Evolutionary conservation across 2,113 vertebrate genomes (phyloP).

Genomic region (Nothobranchius kuhntae): DNA sequence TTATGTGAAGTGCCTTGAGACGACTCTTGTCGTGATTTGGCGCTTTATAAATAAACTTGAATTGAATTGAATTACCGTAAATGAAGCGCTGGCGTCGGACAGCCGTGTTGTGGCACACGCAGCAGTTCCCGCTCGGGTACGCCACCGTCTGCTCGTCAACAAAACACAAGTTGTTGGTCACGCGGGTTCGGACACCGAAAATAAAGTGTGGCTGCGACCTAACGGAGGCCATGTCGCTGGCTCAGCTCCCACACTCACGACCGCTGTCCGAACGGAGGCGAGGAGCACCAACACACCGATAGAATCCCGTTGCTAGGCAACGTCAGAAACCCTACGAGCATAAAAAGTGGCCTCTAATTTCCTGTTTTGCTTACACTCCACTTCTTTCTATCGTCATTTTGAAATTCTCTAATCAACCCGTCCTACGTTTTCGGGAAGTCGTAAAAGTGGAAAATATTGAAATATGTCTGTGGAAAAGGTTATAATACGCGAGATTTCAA

Average conservation of each 20-base stretch:
- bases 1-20: too few species aligned
- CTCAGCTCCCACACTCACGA: background rate
- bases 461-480: too few species aligned
- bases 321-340: conserved; percentile 26
- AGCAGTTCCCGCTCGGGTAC: conserved; percentile 87
- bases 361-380: too few species aligned
- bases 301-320: conserved; percentile 57
- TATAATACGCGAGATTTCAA: too few species aligned
- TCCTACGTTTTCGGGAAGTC: too few species aligned
- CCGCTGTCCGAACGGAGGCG: too few species aligned
- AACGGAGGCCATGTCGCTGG: conserved; percentile 35
- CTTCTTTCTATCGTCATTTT: too few species aligned
- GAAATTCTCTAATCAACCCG: too few species aligned
- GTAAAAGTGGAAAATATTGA: too few species aligned
- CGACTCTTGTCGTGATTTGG: too few species aligned
- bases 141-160: conserved; percentile 87
- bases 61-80: conserved; percentile 77
- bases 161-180: conserved; percentile 86
- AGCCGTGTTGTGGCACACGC: conserved; percentile 85
- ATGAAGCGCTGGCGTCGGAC: conserved; percentile 87
- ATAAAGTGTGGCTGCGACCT: conserved; percentile 78
- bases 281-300: too few species aligned
- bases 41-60: background rate
- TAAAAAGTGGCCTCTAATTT: too few species aligned
- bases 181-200: conserved; percentile 83